phyloP scores from a whole-genome alignment of 2,888 invertebrate genomes.

The Apodemia mormo region DNA sequence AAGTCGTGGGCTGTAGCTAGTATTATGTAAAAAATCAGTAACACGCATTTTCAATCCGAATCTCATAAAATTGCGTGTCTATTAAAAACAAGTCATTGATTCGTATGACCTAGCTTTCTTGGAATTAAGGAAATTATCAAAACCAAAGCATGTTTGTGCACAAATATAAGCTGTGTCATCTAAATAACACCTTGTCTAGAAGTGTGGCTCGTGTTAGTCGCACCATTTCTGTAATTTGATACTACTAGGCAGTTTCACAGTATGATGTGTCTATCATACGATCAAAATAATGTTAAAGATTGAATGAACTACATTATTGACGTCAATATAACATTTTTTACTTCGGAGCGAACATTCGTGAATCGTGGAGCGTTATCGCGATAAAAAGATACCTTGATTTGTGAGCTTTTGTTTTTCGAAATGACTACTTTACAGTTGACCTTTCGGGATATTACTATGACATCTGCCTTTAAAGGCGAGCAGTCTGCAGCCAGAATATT shows the following conservation, averaged over 20 bases:
- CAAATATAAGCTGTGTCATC: slow-evolving; percentile 30
- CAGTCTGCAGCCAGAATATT: too few relatives aligned
- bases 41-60: background rate
- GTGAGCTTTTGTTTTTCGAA: too few relatives aligned
- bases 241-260: slow-evolving; percentile 38
- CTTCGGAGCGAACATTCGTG: too few relatives aligned
- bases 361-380: too few relatives aligned
- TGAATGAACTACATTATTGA: background rate
- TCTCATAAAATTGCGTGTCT: slow-evolving; percentile 18
- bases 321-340: too few relatives aligned
- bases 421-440: too few relatives aligned
- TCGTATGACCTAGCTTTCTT: slow-evolving; percentile 53
- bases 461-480: too few relatives aligned
- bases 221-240: slow-evolving; percentile 49
- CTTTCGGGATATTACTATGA: too few relatives aligned
- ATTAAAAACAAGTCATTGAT: slow-evolving; percentile 27
- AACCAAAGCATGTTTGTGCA: slow-evolving; percentile 45
- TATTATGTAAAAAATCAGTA: slow-evolving; percentile 2
- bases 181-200: background rate
- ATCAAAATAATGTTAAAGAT: slow-evolving; percentile 18
- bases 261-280: slow-evolving; percentile 14
- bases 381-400: too few relatives aligned
- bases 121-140: slow-evolving; percentile 59
- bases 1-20: background rate
- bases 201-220: slow-evolving; percentile 47